Evolutionary conservation across 2,888 invertebrate genomes (phyloP).

Genomic region (Leucophora obtusa): DNA sequence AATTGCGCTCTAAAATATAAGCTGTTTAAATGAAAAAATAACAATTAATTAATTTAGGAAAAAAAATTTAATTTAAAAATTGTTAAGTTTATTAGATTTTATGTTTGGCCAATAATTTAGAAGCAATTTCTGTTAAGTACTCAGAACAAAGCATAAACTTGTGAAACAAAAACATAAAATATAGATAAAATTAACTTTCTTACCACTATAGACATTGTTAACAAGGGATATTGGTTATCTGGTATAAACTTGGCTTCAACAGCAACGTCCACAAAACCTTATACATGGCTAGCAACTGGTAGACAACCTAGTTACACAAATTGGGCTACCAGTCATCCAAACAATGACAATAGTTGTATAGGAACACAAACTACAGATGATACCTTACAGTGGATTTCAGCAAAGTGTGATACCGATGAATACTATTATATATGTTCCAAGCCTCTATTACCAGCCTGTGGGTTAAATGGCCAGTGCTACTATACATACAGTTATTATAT

Average conservation of each 20-base stretch:
- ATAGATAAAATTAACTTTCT: neutral
- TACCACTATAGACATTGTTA: neutral
- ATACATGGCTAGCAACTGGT: slow-evolving; percentile 3
- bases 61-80: too few species aligned
- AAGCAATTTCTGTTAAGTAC: too few species aligned
- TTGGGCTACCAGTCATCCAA: slow-evolving; percentile 6
- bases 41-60: too few species aligned
- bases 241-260: neutral
- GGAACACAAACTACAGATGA: neutral
- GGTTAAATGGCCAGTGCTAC: slow-evolving; percentile 37
- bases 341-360: neutral
- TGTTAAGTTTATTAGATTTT: too few species aligned
- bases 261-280: neutral
- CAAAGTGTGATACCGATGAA: neutral
- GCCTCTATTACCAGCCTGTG: slow-evolving; percentile 36
- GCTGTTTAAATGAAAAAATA: too few species aligned
- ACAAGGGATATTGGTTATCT: slow-evolving; percentile 10
- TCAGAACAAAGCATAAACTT: too few species aligned
- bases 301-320: neutral
- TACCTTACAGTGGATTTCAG: neutral
- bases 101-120: too few species aligned
- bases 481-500: slow-evolving; percentile 34
- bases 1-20: too few species aligned
- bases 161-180: too few species aligned
- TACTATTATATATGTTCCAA: slow-evolving; percentile 43